Evolutionary conservation across 2,113 vertebrate genomes (phyloP).

Genomic region (Eudorcas thomsonii): DNA sequence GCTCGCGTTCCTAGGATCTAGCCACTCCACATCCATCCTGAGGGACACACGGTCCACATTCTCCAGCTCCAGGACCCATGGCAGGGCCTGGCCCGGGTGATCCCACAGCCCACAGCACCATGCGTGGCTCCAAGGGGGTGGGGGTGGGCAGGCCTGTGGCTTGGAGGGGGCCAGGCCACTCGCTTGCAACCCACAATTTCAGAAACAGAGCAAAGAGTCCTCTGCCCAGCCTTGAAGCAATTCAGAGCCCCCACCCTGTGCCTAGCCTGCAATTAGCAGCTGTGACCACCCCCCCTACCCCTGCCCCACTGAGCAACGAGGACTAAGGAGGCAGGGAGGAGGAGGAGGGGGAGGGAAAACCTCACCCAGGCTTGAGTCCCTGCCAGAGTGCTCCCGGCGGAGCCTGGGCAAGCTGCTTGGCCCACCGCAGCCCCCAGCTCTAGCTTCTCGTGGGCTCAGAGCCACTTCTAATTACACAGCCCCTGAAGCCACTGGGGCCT

Average conservation of each 20-base stretch:
- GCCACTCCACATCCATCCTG: accelerated
- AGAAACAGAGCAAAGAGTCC: not conserved
- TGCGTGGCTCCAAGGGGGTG: not conserved
- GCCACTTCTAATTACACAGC: slow-evolving; percentile 49
- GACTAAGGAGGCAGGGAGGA: not conserved
- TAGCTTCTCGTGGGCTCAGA: not conserved
- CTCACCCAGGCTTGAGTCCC: not conserved
- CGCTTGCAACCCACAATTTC: slow-evolving; percentile 32
- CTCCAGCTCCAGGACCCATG: not conserved
- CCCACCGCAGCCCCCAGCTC: not conserved
- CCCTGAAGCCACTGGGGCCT: not conserved
- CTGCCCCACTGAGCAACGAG: not conserved
- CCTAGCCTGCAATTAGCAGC: slow-evolving; percentile 10
- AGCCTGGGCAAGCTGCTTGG: not conserved
- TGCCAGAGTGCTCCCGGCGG: not conserved
- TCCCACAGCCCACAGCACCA: accelerated
- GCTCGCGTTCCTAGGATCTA: not conserved
- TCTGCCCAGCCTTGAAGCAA: not conserved
- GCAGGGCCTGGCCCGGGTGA: accelerated
- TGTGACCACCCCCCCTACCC: accelerated
- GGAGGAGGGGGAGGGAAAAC: not conserved
- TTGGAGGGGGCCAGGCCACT: not conserved
- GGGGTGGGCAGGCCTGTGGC: not conserved
- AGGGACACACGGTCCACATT: not conserved
- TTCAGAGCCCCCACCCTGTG: not conserved